These are phyloP conservation scores for Penaeus monodon DNA, from an alignment of 2,888 invertebrate species.

Conservation along the genomic window DNA sequence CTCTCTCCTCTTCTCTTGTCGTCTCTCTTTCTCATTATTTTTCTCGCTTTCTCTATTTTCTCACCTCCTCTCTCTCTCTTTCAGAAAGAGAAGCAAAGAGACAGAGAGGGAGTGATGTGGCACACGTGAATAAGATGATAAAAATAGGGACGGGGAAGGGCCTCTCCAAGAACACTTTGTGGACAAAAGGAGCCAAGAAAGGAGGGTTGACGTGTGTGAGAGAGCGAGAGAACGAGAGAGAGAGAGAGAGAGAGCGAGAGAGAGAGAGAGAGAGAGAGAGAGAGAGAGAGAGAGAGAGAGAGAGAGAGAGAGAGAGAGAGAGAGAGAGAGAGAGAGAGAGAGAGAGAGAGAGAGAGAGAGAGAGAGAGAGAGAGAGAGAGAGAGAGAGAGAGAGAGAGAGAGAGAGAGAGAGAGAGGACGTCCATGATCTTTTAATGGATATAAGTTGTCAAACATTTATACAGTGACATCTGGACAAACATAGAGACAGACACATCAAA, in stretches of 20 bases:
- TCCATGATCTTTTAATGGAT: too few species aligned
- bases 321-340: neutral
- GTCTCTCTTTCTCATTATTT: neutral
- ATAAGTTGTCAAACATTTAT: too few species aligned
- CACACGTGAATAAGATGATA: too few species aligned
- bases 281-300: neutral
- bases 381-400: too few species aligned
- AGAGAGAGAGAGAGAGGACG: too few species aligned
- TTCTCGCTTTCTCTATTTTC: too few species aligned
- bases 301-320: neutral
- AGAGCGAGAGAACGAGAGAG: neutral
- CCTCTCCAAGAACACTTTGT: neutral
- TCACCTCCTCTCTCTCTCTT: too few species aligned
- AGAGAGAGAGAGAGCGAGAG: constrained; percentile 2
- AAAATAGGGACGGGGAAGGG: too few species aligned
- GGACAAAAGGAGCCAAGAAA: neutral
- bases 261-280: constrained; percentile 3
- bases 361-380: too few species aligned
- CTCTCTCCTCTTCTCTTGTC: neutral
- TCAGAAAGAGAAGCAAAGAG: neutral
- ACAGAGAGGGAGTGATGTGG: neutral
- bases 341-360: too few species aligned
- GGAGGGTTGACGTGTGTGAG: neutral
- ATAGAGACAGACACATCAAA: too few species aligned
- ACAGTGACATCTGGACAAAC: too few species aligned